phyloP scores from a whole-genome alignment of 2,888 invertebrate genomes.

The Drosophila anomelani region DNA sequence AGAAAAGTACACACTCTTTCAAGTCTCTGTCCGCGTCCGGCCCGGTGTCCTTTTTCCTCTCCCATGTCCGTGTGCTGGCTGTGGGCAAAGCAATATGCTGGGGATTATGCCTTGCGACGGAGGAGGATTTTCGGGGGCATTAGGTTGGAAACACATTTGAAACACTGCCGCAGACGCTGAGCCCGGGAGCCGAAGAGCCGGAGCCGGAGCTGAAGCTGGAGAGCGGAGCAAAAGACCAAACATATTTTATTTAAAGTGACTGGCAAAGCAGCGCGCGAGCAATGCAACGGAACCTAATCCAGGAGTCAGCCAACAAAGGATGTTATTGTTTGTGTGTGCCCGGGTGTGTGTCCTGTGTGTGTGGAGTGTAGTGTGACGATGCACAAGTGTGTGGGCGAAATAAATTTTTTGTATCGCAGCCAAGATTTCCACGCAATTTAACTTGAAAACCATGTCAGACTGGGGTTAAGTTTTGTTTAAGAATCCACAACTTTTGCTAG shows the following conservation, averaged over 20 bases:
- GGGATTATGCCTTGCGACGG: constrained; percentile 69
- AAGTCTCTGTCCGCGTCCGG: constrained; percentile 46
- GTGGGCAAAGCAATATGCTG: constrained; percentile 74
- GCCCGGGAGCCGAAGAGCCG: constrained; percentile 7
- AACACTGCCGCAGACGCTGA: constrained; percentile 64
- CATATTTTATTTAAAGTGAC: constrained; percentile 78
- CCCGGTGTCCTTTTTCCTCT: constrained; percentile 33
- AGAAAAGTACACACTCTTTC: constrained; percentile 78
- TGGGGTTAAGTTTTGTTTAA: constrained; percentile 52
- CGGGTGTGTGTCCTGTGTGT: constrained; percentile 6
- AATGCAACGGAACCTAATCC: constrained; percentile 71
- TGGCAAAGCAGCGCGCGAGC: constrained; percentile 54
- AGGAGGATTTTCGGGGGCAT: constrained; percentile 76
- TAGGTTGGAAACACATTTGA: constrained; percentile 79
- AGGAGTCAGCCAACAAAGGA: constrained; percentile 62
- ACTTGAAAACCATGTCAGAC: constrained; percentile 77
- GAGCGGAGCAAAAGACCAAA: constrained; percentile 60
- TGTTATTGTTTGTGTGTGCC: constrained; percentile 39
- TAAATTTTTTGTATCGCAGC: constrained; percentile 64
- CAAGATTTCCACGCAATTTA: constrained; percentile 83
- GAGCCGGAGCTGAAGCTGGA: neutral
- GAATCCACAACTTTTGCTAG: constrained; percentile 27
- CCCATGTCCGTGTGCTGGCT: constrained; percentile 37
- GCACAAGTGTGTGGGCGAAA: constrained; percentile 50
- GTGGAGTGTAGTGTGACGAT: constrained; percentile 9